Percentiles rank a stretch among this genome's conserved stretches.
Evolutionary conservation across 2,113 vertebrate species (phyloP).

Genomic region (Puma concolor): DNA sequence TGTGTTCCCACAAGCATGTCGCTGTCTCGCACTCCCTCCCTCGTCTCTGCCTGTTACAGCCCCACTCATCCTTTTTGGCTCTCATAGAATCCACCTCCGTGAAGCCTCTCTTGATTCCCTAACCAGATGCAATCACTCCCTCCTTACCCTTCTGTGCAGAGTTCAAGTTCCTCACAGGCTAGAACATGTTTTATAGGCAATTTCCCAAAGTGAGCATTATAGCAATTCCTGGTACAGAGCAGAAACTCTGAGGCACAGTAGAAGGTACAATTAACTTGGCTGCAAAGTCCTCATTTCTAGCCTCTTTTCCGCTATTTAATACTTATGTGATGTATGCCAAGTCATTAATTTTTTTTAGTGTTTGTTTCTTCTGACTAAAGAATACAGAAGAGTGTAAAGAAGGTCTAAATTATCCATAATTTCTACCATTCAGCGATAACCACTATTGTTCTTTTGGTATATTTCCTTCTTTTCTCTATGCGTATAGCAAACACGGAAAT

Average conservation of each 20-base stretch:
- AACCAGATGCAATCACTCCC: not conserved
- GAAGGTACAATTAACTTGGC: not conserved
- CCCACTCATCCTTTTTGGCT: not conserved
- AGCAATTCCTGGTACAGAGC: not conserved
- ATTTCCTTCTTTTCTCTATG: not conserved
- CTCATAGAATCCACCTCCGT: not conserved
- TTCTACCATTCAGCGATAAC: not conserved
- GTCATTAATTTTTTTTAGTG: not conserved
- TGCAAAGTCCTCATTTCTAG: not conserved
- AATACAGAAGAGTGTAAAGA: not conserved
- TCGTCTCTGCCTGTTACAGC: accelerated
- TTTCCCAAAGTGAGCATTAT: not conserved
- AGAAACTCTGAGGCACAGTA: slow-evolving; percentile 3
- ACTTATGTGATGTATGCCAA: not conserved
- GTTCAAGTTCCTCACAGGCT: slow-evolving; percentile 49
- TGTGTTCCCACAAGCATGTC: too few relatives aligned
- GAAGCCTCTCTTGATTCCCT: not conserved
- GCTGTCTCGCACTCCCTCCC: not conserved
- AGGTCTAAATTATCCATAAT: not conserved
- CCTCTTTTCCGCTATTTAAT: not conserved
- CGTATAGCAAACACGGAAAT: not conserved
- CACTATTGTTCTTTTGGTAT: not conserved
- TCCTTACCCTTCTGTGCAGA: not conserved
- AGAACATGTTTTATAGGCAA: slow-evolving; percentile 30
- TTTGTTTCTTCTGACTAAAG: slow-evolving; percentile 17